Evolutionary conservation across 2,797 vertebrate genomes (phyloP), one percentile per base, ranked within the genome.

Genomic region (Amphiprion clarkii): DNA sequence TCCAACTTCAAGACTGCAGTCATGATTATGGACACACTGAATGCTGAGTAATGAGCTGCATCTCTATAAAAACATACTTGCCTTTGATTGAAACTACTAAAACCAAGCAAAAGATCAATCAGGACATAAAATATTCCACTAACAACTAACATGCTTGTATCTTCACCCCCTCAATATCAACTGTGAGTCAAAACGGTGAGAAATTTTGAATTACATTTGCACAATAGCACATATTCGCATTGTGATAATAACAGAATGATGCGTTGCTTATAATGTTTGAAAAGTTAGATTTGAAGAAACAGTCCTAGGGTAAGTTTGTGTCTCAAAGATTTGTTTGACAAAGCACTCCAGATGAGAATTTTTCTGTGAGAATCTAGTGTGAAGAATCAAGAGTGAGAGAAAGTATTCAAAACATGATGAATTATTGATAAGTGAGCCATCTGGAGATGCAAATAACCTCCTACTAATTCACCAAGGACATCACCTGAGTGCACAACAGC

Each of bases 381-480:
- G 56, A 78, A 65, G 57, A 74, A 67, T 12, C 19, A 56, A 51
- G 54, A 57, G 53, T 55, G 52, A 78, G 60, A 78, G 3, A 77
- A 80, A 55, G 57, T 74, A 70, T 82, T 82, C 70, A 67, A 85
- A 83, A 88, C 67, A 74, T 14, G 51, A 82, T 89, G 84, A 89
- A 90, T 90, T 81, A 89, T 90, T 89, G 86, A 90, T 87, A 77
- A 82, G 72, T 36, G 51, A 54, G 72, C 85, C 87, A 89, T 89
- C 85, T 89, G 89, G 81, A 85, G 78, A 89, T 88, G 86, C 89
- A 88, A 89, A 90, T 88, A 81, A 81, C 76, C 77, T 84, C 83
- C 71, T 65, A 63, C 78, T 81, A 63, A 79, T 84, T 71, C 81
- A 77, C 83, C 79, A 84, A 88, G 87, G 85, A 88, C 81, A 60